Base-by-base conservation (phyloP, 2,113 vertebrate species). In the Passer domesticus region DNA sequence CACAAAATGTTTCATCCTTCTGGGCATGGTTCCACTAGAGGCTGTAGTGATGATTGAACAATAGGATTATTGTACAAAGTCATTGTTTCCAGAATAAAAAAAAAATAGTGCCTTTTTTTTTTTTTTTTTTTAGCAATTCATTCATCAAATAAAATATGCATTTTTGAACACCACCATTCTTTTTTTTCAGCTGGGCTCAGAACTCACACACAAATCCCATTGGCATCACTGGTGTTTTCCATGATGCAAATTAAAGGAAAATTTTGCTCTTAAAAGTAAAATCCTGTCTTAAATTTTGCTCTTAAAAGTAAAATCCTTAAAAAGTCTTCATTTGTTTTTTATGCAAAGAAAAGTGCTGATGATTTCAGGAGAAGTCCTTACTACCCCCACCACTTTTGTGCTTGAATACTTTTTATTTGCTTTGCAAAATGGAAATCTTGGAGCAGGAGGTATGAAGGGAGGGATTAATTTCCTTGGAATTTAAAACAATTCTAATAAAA, bases 401-500 rank as follows among this genome's bases (percentile, higher is more conserved):
- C 64, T 70, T 50, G 44, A 85, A 74, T 67, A 77, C 30, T 56
- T 90, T 87, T 70, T 49, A 43, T 93, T 83, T 86, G 44, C 64
- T 88, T 95, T 89, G 60, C 47, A 70, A 84, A 95, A 82, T 87
- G 74, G 81, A 92, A 94, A 72, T 90, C 39, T 90, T 92, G 80
- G 44, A 90, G 72, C 64, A 87, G 64, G 56, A 89, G 63, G 18
- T 89, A 25, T 72, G 73, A 72, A 90, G 73, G 46, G 73, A 86
- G 33, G 83, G 72, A 96, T 90, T 83, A 82, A 89, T 94, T 86
- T 96, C 73, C 85, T 94, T 87, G 56, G 90, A 92, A 76, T 94
- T 94, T 84, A 92, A 92, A 93, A 93, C 75, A 90, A 88, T 95
- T 93, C 86, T 83, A 78, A 82, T 94, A 89, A 94, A 94, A 95